A percentile compares a stretch with the other conserved stretches of the same genome.
These are phyloP conservation scores for Melanargia galathea DNA, from an alignment of 2,888 invertebrate species.

Conservation along the genomic window DNA sequence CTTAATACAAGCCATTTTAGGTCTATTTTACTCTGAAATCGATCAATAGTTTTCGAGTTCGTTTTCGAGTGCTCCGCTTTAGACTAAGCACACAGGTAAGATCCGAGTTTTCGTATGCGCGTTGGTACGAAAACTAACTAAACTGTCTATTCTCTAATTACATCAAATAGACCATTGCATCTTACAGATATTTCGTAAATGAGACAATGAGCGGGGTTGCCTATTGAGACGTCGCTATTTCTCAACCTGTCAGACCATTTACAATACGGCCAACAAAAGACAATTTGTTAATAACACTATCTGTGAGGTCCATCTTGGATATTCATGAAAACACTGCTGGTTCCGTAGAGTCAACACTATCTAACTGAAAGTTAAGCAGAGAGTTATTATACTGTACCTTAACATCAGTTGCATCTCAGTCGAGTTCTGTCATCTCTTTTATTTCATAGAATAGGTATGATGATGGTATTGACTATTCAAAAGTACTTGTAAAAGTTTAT, in stretches of 20 bases:
- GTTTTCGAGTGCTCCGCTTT: too few species aligned
- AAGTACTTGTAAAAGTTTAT: too few species aligned
- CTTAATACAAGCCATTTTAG: too few species aligned
- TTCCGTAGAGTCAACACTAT: slow-evolving; percentile 20
- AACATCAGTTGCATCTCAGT: too few species aligned
- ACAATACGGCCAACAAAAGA: slow-evolving; percentile 39
- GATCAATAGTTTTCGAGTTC: too few species aligned
- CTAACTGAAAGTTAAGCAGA: not conserved
- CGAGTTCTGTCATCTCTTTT: too few species aligned
- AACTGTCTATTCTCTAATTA: slow-evolving; percentile 31
- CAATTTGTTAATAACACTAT: slow-evolving; percentile 40
- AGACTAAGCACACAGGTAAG: not conserved
- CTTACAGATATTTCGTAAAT: slow-evolving; percentile 35
- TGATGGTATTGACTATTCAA: too few species aligned
- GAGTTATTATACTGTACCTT: too few species aligned
- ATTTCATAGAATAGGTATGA: too few species aligned
- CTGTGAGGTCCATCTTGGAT: slow-evolving; percentile 30
- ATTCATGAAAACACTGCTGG: slow-evolving; percentile 6
- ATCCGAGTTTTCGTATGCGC: slow-evolving; percentile 8
- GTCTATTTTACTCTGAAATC: too few species aligned
- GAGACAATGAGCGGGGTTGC: slow-evolving; percentile 33
- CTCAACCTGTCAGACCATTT: slow-evolving; percentile 36
- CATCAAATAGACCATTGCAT: slow-evolving; percentile 26
- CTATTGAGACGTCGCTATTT: slow-evolving; percentile 34
- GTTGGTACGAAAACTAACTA: too few species aligned